These are phyloP conservation scores for Brotula barbata DNA, from an alignment of 2,797 vertebrate species.

Conservation along the genomic window DNA sequence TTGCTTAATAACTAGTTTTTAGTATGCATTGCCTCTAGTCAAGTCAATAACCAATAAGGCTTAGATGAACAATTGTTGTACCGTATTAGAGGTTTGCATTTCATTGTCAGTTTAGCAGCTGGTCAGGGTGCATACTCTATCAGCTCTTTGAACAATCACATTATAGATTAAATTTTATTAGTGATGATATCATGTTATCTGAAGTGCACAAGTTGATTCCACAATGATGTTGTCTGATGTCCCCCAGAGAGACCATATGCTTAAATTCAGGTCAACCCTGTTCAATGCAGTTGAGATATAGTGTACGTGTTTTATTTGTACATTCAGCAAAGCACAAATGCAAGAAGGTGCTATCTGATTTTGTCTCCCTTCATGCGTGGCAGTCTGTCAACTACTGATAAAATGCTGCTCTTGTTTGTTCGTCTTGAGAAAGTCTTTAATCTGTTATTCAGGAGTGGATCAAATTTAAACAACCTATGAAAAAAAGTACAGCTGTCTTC, in stretches of 20 bases:
- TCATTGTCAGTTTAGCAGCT: conserved; percentile 21
- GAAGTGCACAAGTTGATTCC: neutral
- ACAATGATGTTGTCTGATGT: no score
- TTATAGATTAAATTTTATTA: conserved; percentile 7
- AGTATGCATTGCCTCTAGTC: neutral
- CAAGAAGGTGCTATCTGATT: neutral
- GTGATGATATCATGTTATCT: conserved; percentile 8
- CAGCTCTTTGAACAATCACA: neutral
- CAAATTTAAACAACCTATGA: no score
- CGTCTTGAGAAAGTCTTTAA: no score
- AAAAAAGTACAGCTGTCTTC: no score
- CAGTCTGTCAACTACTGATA: no score
- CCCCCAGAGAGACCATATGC: no score
- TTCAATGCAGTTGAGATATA: neutral
- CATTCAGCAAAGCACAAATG: neutral
- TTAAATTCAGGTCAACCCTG: neutral
- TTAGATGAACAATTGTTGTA: no score
- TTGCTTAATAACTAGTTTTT: neutral
- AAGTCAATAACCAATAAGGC: neutral
- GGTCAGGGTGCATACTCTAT: neutral
- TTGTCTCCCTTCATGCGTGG: no score
- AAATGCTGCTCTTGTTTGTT: no score
- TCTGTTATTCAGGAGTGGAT: no score
- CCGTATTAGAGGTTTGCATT: conserved; percentile 2
- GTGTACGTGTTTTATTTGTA: neutral